A percentile compares a stretch with the other conserved stretches of the same genome.
Conservation (phyloP, 2,113 vertebrate genomes). For the Myotis yumanensis region DNA sequence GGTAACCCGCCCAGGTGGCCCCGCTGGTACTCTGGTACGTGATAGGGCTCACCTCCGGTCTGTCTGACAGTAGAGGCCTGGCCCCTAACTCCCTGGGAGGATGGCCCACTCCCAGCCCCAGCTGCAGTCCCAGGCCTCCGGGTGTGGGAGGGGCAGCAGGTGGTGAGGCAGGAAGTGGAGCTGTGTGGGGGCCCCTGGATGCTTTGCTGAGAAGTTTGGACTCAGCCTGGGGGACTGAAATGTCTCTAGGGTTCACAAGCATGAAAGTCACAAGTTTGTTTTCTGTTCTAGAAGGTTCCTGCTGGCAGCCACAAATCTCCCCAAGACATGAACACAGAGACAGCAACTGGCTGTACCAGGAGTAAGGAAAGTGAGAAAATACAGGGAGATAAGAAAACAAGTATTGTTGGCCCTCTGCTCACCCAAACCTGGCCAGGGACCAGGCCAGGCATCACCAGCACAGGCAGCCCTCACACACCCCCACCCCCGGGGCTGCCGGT, state of each 20-base stretch:
- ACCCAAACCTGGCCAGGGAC: neutral
- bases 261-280: neutral
- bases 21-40: too few relatives aligned
- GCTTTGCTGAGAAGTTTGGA: neutral
- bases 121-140: neutral
- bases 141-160: too few relatives aligned
- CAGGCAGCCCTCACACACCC: neutral
- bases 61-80: neutral
- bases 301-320: neutral
- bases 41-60: neutral
- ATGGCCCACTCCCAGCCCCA: neutral
- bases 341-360: neutral
- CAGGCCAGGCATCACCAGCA: neutral
- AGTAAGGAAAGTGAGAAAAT: neutral
- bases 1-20: too few relatives aligned
- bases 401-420: accelerated
- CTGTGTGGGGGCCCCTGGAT: neutral
- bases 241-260: neutral
- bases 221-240: neutral
- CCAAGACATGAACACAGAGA: neutral
- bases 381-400: neutral
- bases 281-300: neutral
- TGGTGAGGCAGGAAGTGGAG: neutral
- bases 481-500: neutral
- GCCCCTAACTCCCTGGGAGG: neutral